phyloP scores from a whole-genome alignment of 2,113 vertebrate genomes.

The Hystrix brachyura region DNA sequence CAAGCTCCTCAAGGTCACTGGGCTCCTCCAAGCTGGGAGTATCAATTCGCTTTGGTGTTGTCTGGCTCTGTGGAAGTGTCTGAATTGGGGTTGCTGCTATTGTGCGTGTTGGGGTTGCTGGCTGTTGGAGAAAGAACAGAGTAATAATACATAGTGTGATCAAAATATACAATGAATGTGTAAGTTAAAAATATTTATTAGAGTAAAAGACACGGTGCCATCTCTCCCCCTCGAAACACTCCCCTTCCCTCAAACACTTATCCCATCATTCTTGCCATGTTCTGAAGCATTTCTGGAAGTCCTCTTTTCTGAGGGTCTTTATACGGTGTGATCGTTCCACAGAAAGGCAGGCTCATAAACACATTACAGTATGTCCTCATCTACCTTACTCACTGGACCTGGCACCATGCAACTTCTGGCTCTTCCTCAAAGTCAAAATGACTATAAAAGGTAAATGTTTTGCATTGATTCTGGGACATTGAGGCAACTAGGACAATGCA shows the following conservation, averaged over 20 bases:
- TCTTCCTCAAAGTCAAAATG: background rate
- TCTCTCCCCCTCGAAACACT: background rate
- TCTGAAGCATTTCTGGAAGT: background rate
- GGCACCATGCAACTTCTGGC: background rate
- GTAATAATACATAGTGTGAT: background rate
- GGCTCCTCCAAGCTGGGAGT: slow-evolving; percentile 99
- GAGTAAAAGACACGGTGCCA: background rate
- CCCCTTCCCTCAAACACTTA: background rate
- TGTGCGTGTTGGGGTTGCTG: slow-evolving; percentile 99
- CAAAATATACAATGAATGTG: background rate
- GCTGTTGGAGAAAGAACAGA: slow-evolving; percentile 87
- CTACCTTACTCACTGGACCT: background rate
- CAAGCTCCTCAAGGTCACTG: slow-evolving; percentile 99
- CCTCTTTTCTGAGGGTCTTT: background rate
- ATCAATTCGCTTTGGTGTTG: slow-evolving; percentile 98
- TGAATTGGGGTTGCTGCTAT: slow-evolving; percentile 96
- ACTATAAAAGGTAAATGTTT: background rate
- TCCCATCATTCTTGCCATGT: background rate
- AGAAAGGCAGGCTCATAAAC: background rate
- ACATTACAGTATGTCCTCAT: background rate
- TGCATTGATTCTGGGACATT: background rate
- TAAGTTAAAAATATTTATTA: background rate
- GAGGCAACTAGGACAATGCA: background rate
- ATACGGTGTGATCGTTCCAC: background rate
- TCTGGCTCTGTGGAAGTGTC: slow-evolving; percentile 97